These are phyloP conservation scores for Sturmia bella DNA, from an alignment of 2,888 invertebrate species.

Conservation along the genomic window DNA sequence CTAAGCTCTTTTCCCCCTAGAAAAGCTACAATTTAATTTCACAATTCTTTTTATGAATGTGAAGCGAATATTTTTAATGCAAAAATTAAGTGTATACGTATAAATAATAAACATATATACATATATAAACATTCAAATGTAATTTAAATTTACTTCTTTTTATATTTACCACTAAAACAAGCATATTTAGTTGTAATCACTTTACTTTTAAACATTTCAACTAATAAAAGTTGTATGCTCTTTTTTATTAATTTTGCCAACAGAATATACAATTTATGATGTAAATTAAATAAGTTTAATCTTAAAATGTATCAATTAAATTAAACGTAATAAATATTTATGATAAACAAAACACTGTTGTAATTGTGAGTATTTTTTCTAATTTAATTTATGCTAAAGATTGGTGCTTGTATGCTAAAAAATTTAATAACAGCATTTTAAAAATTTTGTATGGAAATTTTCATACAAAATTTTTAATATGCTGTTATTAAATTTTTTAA, in stretches of 20 bases:
- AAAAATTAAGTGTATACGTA: constrained; percentile 10
- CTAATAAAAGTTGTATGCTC: constrained; percentile 35
- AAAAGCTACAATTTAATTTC: constrained; percentile 36
- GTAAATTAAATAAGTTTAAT: constrained; percentile 60
- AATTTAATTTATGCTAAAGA: not conserved
- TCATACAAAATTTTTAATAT: too few relatives aligned
- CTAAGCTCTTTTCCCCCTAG: constrained; percentile 14
- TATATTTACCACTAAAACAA: constrained; percentile 20
- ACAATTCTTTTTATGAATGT: constrained; percentile 24
- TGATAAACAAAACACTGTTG: constrained; percentile 24
- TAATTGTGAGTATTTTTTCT: not conserved
- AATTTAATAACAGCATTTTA: too few relatives aligned
- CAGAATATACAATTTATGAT: constrained; percentile 50
- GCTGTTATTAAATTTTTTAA: too few relatives aligned
- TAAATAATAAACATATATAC: constrained; percentile 8
- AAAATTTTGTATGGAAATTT: too few relatives aligned
- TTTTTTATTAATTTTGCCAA: not conserved
- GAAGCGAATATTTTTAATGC: constrained; percentile 28
- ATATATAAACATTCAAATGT: constrained; percentile 48
- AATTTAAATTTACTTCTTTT: constrained; percentile 38
- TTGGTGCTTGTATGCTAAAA: too few relatives aligned
- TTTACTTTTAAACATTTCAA: constrained; percentile 40
- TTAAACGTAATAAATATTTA: constrained; percentile 29
- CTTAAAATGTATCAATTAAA: constrained; percentile 38
- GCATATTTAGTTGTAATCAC: constrained; percentile 28